These are phyloP conservation scores for Ramphastos sulfuratus DNA, from an alignment of 2,113 vertebrate species.

Conservation along the genomic window DNA sequence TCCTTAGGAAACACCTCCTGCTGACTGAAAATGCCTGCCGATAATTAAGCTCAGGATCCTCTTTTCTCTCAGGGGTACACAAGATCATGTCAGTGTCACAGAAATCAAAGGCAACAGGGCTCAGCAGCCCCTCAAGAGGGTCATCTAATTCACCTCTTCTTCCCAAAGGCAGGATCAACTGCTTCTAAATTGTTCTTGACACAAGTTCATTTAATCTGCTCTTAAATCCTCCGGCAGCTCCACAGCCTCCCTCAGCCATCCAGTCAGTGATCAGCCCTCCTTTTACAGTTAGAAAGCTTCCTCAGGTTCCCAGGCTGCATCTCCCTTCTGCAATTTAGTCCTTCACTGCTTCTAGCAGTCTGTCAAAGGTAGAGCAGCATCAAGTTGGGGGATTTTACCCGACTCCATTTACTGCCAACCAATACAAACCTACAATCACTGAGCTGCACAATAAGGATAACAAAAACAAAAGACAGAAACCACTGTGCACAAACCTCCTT, in stretches of 20 bases:
- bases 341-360: neutral
- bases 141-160: neutral
- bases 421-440: neutral
- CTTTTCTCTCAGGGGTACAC: neutral
- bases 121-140: conserved; percentile 39
- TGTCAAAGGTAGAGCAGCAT: neutral
- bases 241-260: conserved; percentile 4
- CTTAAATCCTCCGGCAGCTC: conserved; percentile 11
- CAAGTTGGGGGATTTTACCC: neutral
- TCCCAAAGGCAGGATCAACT: conserved; percentile 52
- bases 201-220: conserved; percentile 59
- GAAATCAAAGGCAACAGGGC: conserved; percentile 45
- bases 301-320: neutral
- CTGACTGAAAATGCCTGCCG: neutral
- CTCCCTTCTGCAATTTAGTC: conserved; percentile 18
- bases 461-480: neutral
- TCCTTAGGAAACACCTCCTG: neutral
- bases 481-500: neutral
- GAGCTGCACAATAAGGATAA: neutral
- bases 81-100: neutral
- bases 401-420: neutral
- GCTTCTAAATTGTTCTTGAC: conserved; percentile 54
- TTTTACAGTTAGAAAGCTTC: no score
- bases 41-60: conserved; percentile 12
- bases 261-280: neutral